Percentiles rank a stretch among this genome's conserved stretches.
Evolutionary conservation across 1,140 invertebrate species (phyloP).

Genomic region (Goniozus legneri): DNA sequence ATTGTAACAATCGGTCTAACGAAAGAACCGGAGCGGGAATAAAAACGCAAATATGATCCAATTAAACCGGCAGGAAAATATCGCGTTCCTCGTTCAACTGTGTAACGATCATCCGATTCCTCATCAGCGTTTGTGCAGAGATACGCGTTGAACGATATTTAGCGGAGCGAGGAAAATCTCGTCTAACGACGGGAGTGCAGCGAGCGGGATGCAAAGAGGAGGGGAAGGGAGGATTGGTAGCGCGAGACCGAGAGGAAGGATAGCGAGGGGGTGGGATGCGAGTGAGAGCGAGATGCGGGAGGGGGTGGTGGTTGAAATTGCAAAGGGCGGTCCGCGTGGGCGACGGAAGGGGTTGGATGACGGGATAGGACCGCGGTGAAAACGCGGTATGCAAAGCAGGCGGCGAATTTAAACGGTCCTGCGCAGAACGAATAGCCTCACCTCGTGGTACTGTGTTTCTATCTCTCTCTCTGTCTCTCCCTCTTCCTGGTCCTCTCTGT

Average conservation of each 20-base stretch:
- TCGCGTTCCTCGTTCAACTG: too few species aligned
- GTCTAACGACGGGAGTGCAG: slow-evolving; percentile 24
- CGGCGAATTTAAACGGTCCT: slow-evolving; percentile 48
- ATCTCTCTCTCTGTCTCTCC: slow-evolving; percentile 11
- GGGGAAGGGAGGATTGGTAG: slow-evolving; percentile 1
- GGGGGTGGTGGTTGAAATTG: too few species aligned
- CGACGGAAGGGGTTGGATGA: slow-evolving; percentile 3
- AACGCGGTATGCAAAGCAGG: slow-evolving; percentile 48
- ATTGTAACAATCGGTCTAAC: too few species aligned
- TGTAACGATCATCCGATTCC: too few species aligned
- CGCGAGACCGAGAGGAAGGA: not conserved
- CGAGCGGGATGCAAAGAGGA: slow-evolving; percentile 4
- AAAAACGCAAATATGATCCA: too few species aligned
- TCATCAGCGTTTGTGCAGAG: too few species aligned
- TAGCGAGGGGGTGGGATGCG: not conserved
- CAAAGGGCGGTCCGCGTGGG: too few species aligned
- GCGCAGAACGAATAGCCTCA: slow-evolving; percentile 43
- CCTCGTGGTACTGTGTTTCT: slow-evolving; percentile 30
- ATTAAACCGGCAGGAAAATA: too few species aligned
- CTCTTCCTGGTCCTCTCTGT: slow-evolving; percentile 4
- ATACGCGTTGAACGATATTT: too few species aligned
- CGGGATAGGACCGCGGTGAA: slow-evolving; percentile 28
- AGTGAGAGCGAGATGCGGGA: not conserved
- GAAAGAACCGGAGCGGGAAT: too few species aligned
- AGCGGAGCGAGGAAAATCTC: slow-evolving; percentile 31